These are phyloP conservation scores for Drosophila hamatofila DNA, from an alignment of 2,888 invertebrate genomes.

Conservation along the genomic window DNA sequence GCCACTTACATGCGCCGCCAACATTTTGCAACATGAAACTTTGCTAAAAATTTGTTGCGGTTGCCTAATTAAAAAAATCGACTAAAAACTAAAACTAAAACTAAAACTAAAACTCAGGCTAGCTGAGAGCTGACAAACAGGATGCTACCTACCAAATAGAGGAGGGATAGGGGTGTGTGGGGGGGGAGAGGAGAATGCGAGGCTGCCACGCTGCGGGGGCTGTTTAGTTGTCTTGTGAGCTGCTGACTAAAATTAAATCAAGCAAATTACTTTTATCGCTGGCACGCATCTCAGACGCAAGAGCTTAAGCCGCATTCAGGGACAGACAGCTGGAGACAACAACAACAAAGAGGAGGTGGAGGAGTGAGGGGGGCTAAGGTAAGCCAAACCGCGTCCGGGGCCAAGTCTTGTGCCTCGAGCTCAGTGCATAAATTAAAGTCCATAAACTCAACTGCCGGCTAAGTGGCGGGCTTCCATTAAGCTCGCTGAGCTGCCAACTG, in stretches of 20 bases:
- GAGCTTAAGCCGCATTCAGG: constrained; percentile 70
- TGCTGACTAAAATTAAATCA: constrained; percentile 80
- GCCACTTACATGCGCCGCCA: constrained; percentile 73
- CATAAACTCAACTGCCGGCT: constrained; percentile 78
- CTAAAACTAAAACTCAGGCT: constrained; percentile 22
- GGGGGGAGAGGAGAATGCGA: background rate
- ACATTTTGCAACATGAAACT: constrained; percentile 77
- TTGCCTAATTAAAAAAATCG: constrained; percentile 75
- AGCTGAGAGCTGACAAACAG: constrained; percentile 66
- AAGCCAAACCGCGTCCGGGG: constrained; percentile 46
- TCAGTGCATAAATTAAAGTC: constrained; percentile 76
- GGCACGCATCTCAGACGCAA: constrained; percentile 80
- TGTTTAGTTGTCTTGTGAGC: constrained; percentile 72
- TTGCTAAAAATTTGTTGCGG: constrained; percentile 68
- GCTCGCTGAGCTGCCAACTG: constrained; percentile 79
- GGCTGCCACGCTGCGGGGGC: constrained; percentile 54
- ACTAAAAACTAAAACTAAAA: constrained; percentile 27
- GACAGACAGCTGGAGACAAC: constrained; percentile 47
- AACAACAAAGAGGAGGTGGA: background rate
- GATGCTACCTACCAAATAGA: constrained; percentile 56
- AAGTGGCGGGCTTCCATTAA: constrained; percentile 80
- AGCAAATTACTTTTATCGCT: constrained; percentile 80
- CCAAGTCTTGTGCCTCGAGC: constrained; percentile 64
- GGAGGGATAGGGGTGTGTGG: background rate
- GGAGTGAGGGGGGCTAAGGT: background rate